Evolutionary conservation across 2,113 vertebrate species (phyloP).

Genomic region (Psittacara wagleri): DNA sequence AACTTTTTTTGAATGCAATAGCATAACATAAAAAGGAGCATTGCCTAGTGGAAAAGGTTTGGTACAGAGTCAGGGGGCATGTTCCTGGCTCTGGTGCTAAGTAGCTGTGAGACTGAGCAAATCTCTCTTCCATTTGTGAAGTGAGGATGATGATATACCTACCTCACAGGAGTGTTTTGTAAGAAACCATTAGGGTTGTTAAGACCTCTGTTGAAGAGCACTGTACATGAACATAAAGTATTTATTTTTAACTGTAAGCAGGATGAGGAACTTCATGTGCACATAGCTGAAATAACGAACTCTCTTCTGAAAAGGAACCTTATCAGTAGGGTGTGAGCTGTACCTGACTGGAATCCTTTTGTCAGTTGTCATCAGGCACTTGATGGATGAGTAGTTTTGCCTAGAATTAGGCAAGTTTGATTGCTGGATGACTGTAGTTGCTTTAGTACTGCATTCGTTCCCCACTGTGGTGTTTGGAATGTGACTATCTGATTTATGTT

Average conservation of each 20-base stretch:
- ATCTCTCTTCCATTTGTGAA: not conserved
- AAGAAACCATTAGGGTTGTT: not conserved
- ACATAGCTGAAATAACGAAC: not conserved
- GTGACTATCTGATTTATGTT: not conserved
- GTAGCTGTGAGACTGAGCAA: not conserved
- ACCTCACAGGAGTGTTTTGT: conserved; percentile 18
- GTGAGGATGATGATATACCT: not conserved
- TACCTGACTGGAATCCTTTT: not conserved
- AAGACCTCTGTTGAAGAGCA: not conserved
- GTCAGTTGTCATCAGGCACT: not conserved
- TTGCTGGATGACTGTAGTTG: not conserved
- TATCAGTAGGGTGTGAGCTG: not conserved
- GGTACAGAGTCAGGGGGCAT: not conserved
- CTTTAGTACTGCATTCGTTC: not conserved
- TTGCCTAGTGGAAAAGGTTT: not conserved
- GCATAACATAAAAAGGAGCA: not conserved
- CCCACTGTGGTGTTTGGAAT: not conserved
- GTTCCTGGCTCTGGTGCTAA: not conserved
- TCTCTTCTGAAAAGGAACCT: not conserved
- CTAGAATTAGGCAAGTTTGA: not conserved
- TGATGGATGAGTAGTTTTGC: not conserved
- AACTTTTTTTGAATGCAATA: conserved; percentile 7
- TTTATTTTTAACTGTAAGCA: conserved; percentile 23
- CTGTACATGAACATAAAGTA: not conserved
- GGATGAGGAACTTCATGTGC: not conserved